Evolutionary conservation across 2,113 vertebrate species (phyloP).

Genomic region (Aptenodytes patagonicus): DNA sequence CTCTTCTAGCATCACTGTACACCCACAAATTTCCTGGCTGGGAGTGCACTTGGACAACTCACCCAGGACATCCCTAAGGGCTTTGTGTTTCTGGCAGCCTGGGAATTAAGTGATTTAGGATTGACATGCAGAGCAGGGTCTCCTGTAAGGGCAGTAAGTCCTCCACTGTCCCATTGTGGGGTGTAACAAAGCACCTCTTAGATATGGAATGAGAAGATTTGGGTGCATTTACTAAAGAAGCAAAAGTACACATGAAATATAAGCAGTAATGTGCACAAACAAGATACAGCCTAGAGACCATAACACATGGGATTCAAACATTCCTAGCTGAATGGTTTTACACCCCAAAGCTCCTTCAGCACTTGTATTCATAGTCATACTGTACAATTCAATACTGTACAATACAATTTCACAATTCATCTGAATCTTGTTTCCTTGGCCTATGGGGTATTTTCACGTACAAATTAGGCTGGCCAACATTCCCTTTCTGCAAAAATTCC

Average conservation of each 20-base stretch:
- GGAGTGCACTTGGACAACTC: slow-evolving; percentile 48
- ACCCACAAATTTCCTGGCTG: slow-evolving; percentile 66
- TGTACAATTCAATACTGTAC: not conserved
- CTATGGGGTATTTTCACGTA: slow-evolving; percentile 79
- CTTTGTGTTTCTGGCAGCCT: slow-evolving; percentile 58
- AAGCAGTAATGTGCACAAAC: not conserved
- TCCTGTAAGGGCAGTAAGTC: not conserved
- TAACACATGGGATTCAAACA: not conserved
- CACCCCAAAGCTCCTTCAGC: slow-evolving; percentile 8
- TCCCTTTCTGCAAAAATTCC: slow-evolving; percentile 76
- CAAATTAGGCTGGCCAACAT: slow-evolving; percentile 80
- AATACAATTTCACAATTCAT: slow-evolving; percentile 53
- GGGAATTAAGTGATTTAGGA: slow-evolving; percentile 62
- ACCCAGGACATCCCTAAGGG: slow-evolving; percentile 49
- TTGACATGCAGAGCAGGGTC: slow-evolving; percentile 27
- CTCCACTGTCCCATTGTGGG: not conserved
- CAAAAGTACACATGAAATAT: not conserved
- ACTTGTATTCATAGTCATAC: not conserved
- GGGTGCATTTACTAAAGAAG: not conserved
- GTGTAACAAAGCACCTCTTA: not conserved
- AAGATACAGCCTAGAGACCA: not conserved
- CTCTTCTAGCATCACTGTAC: slow-evolving; percentile 45
- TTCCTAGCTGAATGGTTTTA: not conserved
- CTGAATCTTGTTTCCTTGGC: slow-evolving; percentile 78
- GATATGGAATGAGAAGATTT: not conserved